Evolutionary conservation across 2,888 invertebrate genomes (phyloP), one percentile per base, ranked within the genome.

Genomic region (Clitarchus hookeri): DNA sequence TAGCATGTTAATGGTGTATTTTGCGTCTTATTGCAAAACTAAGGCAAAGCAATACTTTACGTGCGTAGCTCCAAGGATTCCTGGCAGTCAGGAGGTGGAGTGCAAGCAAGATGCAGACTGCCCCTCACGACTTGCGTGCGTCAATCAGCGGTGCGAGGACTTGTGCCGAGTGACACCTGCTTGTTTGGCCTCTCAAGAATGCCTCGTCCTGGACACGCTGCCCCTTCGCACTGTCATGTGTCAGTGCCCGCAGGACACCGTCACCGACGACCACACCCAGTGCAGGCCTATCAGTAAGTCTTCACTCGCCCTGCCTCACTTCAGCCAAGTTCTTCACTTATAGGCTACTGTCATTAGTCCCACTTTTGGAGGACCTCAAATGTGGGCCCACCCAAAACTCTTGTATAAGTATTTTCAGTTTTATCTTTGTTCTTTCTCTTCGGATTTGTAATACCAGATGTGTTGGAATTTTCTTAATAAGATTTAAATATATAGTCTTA

Each of bases 211-310:
- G 19, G 96, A 97, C 89, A 95, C 96, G 0, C 90, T 95, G 83
- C 97, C 98, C 3, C 91, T 97, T 88, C 94, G 97, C 85, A 97
- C 97, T 0, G 95, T 97, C 89, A 96, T 97, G 89, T 98, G 98
- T 90, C 94, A 96, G 90, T 98, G 98, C 91, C 96, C 97, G 25
- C 93, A 95, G 79, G 97, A 97, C 88, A 96, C 96, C 0, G 93
- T 96, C 83, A 94, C 95, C 0, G 96, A 96, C 88, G 93, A 93
- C 11, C 94, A 95, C 86, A 96, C 95, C 88, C 94, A 94, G 88
- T 97, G 97, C 91, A 94, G 94, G 87, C 91, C 91, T 85, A 92
- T 93, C 86, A 91, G 92, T 92, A 89, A 89, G 89, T 89, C 85
- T 84, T 84, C 92, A 87, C 91, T 92, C 6, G 12, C 48, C 4